Base-by-base conservation (phyloP, 1,140 invertebrate species). In the Drosophila yakuba region DNA sequence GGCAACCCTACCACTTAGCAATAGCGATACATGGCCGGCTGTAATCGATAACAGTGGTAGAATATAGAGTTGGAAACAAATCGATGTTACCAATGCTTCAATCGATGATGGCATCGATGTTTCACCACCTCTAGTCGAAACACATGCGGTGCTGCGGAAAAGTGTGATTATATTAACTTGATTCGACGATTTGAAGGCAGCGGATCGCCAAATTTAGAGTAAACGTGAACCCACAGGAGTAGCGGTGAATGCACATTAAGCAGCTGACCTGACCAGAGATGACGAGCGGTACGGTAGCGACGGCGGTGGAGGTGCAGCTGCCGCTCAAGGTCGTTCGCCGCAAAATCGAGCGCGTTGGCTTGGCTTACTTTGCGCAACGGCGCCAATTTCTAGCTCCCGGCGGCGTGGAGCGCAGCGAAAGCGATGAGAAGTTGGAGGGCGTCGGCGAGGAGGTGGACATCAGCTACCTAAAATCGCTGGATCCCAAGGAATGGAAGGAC, bases 401-500 rank as follows among this genome's bases (percentile, higher is more conserved):
- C 32, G 83, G 85, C 41, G 80, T 92, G 51, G 78, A 84, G 50
- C 76, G 84, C 7, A 89, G 88, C 52, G 84, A 91, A 15, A 89
- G 80, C 48, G 85, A 91, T 52, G 88, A 89, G 48, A 91, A 91
- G 60, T 57, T 84, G 56, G 72, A 77, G 73, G 69, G 77, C 43
- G 79, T 76, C 43, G 82, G 92, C 59, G 95, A 96, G 72, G 96
- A 97, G 78, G 96, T 97, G 74, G 96, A 99, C 93, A 95, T 98
- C 4, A 94, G 95, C 57, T 98, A 97, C 91, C 93, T 99, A 23
- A 94, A 97, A 73, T 97, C 96, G 36, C 93, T 99, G 56, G 97
- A 99, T 93, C 98, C 98, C n/a, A 98, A 97, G 91, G 96, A 98
- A 88, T 99, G 98, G 98, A 99, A 98, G 94, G 95, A 97, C 88